These are phyloP conservation scores for Heteronetta atricapilla DNA, from an alignment of 2,113 vertebrate genomes.

Conservation along the genomic window DNA sequence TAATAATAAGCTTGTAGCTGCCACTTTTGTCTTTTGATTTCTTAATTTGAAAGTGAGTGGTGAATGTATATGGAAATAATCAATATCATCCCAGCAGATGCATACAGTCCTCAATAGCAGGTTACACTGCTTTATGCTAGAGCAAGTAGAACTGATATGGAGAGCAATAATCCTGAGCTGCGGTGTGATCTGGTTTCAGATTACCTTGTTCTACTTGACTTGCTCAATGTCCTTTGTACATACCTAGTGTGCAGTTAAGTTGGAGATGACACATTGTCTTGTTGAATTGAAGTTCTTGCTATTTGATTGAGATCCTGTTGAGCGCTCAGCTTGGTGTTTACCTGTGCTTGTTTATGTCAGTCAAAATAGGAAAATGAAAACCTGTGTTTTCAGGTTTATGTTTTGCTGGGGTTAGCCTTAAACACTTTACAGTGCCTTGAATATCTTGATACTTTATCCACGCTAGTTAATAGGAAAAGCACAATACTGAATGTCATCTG, in stretches of 20 bases:
- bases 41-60: background rate
- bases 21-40: background rate
- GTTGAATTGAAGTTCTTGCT: slow-evolving; percentile 39
- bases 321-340: slow-evolving; percentile 13
- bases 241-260: slow-evolving; percentile 30
- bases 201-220: slow-evolving; percentile 14
- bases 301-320: slow-evolving; percentile 33
- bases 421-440: background rate
- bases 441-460: background rate
- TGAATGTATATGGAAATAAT: background rate
- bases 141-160: background rate
- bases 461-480: too few relatives aligned
- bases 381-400: background rate
- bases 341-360: slow-evolving; percentile 33
- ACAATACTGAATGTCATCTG: slow-evolving; percentile 10
- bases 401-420: background rate
- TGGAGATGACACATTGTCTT: slow-evolving; percentile 32
- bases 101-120: background rate
- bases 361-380: background rate
- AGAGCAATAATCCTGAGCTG: background rate
- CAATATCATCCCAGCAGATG: slow-evolving; percentile 4
- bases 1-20: background rate
- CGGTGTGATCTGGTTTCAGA: background rate
- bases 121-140: slow-evolving; percentile 15
- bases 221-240: slow-evolving; percentile 31